Evolutionary conservation across 2,888 invertebrate genomes (phyloP), one percentile per base, ranked within the genome.

Genomic region (Charanyca ferruginea): DNA sequence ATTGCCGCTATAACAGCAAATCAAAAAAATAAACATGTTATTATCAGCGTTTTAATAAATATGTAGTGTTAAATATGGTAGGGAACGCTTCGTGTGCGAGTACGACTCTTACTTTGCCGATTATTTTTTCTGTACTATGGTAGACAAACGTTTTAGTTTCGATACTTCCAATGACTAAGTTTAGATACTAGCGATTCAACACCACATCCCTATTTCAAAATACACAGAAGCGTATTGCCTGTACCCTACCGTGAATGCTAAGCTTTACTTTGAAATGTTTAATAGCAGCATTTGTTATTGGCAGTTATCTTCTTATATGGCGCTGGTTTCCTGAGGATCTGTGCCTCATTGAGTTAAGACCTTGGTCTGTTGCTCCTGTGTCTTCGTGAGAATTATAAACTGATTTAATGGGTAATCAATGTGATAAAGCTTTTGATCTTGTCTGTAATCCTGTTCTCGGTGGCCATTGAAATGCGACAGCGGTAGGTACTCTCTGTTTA

Each of bases 191-290:
- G n/a, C 18, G 5, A 42, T n/a, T 25, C 18, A 9, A 44, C 2
- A 2, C 1, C 22, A 25, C 42, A 64, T 18, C 42, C 3, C 35
- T 53, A 64, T 18, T 28, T 20, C 44, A 23, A 73, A 73, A 65
- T 53, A 53, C 16, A 78, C 77, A 85, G 79, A 85, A 84, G 81
- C 83, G 82, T 75, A 77, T 88, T 88, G 88, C 86, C 88, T 85
- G 83, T 80, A 73, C n/a, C 51, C 22, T 32, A 44, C 28, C 16
- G 22, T 53, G 55, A 57, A 70, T 77, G 65, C 59, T 53, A 48
- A 71, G 35, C 45, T 53, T 71, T 60, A 59, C 73, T 60, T 73
- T 71, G 77, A 73, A 77, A 65, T 60, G 59, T 55, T 73, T 77
- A 57, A 66, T 61, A 44, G 65, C 60, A 28, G 44, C 55, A 58